A percentile compares a stretch with the other conserved stretches of the same genome.
phyloP scores from a whole-genome alignment of 1,140 invertebrate genomes.

The Lycorma delicatula region DNA sequence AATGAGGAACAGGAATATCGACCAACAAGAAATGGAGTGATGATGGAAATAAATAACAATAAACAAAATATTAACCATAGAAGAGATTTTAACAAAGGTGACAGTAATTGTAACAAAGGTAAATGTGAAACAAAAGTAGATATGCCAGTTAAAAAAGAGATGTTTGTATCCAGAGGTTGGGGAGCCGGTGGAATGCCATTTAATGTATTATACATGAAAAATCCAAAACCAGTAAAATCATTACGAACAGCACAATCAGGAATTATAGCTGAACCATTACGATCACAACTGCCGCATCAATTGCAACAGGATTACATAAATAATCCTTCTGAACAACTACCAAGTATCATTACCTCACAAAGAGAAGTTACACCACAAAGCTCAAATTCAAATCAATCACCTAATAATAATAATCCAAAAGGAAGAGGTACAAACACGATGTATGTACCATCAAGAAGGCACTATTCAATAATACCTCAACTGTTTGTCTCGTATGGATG shows the following conservation, averaged over 20 bases:
- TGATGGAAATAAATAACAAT: no score
- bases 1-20: no score
- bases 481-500: slow-evolving; percentile 44
- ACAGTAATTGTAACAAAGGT: no score
- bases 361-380: not conserved
- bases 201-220: slow-evolving; percentile 40
- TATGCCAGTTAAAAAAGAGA: not conserved
- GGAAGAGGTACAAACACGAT: no score
- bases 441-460: slow-evolving; percentile 22
- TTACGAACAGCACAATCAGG: not conserved
- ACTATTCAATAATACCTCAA: slow-evolving; percentile 42
- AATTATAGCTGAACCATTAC: slow-evolving; percentile 1
- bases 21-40: no score
- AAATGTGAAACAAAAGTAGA: not conserved
- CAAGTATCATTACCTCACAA: not conserved
- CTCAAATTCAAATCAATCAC: no score
- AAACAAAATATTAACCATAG: no score
- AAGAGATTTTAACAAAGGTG: no score
- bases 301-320: no score
- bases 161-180: slow-evolving; percentile 12
- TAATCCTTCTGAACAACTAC: not conserved
- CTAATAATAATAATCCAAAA: no score
- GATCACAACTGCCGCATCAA: not conserved
- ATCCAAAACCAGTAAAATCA: slow-evolving; percentile 11
- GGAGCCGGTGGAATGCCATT: slow-evolving; percentile 38